phyloP scores from a whole-genome alignment of 2,113 vertebrate species.

The Dipodomys spectabilis region DNA sequence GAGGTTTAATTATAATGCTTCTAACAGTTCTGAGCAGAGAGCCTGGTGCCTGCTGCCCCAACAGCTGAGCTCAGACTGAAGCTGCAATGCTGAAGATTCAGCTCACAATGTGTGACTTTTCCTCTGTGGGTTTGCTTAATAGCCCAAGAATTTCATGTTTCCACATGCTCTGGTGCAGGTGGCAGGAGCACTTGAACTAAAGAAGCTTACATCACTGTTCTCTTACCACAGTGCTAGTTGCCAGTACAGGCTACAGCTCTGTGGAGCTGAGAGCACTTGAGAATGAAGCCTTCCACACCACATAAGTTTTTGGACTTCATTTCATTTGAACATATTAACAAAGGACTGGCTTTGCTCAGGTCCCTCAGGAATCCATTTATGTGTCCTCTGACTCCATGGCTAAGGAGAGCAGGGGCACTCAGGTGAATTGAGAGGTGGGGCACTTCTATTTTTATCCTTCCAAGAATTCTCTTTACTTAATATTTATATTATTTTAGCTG shows the following conservation, averaged over 20 bases:
- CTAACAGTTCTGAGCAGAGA: slow-evolving; percentile 73
- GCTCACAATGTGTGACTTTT: slow-evolving; percentile 64
- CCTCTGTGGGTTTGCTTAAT: slow-evolving; percentile 34
- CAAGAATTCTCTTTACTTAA: background rate
- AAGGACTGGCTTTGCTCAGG: background rate
- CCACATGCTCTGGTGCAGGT: slow-evolving; percentile 29
- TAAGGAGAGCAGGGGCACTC: background rate
- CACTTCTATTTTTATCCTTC: background rate
- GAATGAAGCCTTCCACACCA: background rate
- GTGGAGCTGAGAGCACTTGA: background rate
- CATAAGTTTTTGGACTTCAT: background rate
- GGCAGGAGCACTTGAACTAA: background rate
- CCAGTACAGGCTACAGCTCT: background rate
- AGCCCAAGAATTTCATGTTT: slow-evolving; percentile 38
- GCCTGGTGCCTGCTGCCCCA: slow-evolving; percentile 73
- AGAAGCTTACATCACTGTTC: background rate
- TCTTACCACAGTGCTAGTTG: background rate
- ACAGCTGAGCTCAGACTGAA: slow-evolving; percentile 84
- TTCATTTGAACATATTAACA: background rate
- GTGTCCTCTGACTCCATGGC: background rate
- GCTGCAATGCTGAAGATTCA: slow-evolving; percentile 73
- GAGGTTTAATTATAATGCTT: slow-evolving; percentile 83
- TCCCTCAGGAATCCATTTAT: background rate
- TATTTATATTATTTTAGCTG: background rate
- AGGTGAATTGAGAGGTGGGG: too few species aligned